A percentile compares a stretch with the other conserved stretches of the same genome.
Conservation (phyloP, 2,888 invertebrate species). For the Nasonovia ribisnigri region DNA sequence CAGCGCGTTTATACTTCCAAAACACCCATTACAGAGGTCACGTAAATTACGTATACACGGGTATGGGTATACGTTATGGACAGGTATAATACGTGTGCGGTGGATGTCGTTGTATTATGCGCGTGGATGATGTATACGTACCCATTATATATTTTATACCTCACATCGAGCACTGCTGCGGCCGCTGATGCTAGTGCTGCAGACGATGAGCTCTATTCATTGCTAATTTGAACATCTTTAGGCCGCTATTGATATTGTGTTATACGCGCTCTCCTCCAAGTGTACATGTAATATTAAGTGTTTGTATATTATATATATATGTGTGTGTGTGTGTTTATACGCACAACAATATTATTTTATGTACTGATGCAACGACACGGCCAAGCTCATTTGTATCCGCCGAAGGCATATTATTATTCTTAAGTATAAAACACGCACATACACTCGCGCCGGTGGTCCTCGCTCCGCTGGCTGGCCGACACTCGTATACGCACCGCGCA, state of each 20-base stretch:
- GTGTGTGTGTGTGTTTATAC: not conserved
- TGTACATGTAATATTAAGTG: too few relatives aligned
- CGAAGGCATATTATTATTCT: not conserved
- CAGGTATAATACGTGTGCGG: too few relatives aligned
- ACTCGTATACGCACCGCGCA: not conserved
- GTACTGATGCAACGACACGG: slow-evolving; percentile 24
- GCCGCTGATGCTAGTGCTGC: too few relatives aligned
- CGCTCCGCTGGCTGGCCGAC: not conserved
- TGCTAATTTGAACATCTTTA: slow-evolving; percentile 65
- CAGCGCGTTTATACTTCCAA: slow-evolving; percentile 12
- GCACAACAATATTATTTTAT: not conserved
- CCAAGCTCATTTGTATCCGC: slow-evolving; percentile 57
- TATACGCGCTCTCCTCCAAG: not conserved
- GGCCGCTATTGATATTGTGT: slow-evolving; percentile 50
- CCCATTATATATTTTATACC: not conserved
- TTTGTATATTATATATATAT: not conserved
- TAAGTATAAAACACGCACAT: not conserved
- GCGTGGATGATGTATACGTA: not conserved
- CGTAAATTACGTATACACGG: slow-evolving; percentile 11
- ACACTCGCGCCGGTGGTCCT: slow-evolving; percentile 2
- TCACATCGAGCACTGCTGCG: not conserved
- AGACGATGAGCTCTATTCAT: slow-evolving; percentile 58
- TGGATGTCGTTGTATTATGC: not conserved
- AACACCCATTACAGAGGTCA: slow-evolving; percentile 62
- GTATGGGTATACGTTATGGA: too few relatives aligned